Percentiles rank a stretch among this genome's conserved stretches.
These are phyloP conservation scores for Lasioglossum marginatum DNA, from an alignment of 2,888 invertebrate genomes.

Conservation along the genomic window DNA sequence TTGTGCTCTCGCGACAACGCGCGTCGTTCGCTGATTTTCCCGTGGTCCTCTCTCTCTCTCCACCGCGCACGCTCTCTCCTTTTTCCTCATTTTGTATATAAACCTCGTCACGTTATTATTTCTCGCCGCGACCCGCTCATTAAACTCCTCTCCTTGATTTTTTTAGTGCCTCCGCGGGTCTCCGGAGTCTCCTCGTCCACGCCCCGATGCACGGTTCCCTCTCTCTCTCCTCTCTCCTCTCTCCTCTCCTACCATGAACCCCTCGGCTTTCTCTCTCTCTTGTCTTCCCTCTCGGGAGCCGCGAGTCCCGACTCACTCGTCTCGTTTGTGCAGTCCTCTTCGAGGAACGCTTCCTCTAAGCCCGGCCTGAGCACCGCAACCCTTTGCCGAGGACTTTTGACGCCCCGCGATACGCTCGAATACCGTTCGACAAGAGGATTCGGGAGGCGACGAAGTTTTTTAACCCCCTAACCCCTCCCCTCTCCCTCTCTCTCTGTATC, in stretches of 20 bases:
- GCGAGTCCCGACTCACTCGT: slow-evolving; percentile 41
- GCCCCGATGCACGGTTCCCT: slow-evolving; percentile 72
- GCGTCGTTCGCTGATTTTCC: slow-evolving; percentile 27
- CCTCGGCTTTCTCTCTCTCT: slow-evolving; percentile 27
- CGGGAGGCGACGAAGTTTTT: slow-evolving; percentile 60
- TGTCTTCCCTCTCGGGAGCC: slow-evolving; percentile 31
- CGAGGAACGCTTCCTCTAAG: slow-evolving; percentile 60
- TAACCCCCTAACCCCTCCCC: background rate
- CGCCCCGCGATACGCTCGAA: slow-evolving; percentile 60
- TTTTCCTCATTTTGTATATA: slow-evolving; percentile 42
- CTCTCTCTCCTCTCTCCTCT: slow-evolving; percentile 9
- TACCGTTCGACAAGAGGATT: slow-evolving; percentile 66
- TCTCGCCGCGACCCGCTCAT: slow-evolving; percentile 66
- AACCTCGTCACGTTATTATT: slow-evolving; percentile 67
- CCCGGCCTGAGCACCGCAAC: slow-evolving; percentile 54
- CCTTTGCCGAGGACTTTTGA: slow-evolving; percentile 65
- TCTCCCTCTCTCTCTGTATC: background rate
- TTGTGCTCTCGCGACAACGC: slow-evolving; percentile 29
- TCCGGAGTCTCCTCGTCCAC: slow-evolving; percentile 65
- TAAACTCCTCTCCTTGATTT: slow-evolving; percentile 66
- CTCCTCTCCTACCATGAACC: background rate
- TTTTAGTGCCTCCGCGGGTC: slow-evolving; percentile 47
- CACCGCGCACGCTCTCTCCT: background rate
- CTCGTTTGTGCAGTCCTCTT: slow-evolving; percentile 49
- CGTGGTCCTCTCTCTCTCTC: background rate